Evolutionary conservation across 2,888 invertebrate species (phyloP), one percentile per base, ranked within the genome.

Genomic region (Plagodis dolabraria): DNA sequence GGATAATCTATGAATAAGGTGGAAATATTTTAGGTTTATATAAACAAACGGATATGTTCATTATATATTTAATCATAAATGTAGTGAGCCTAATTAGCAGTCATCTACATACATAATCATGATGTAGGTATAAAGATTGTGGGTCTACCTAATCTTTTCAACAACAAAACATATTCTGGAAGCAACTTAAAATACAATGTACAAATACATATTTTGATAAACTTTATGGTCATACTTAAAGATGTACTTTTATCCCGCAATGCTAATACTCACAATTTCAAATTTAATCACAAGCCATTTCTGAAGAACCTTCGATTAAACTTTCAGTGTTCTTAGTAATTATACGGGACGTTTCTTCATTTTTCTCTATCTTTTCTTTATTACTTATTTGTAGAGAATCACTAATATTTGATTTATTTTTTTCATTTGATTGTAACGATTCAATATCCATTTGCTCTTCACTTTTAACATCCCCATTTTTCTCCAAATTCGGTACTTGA

Each of bases 101-200:
- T 60, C 47, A 56, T 38, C 44, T 55, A 34, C 49, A 52, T 43
- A 55, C 60, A 54, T 59, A 55, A 55, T 40, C 38, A 47, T 47
- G 48, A 56, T 52, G 55, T 60, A 53, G 34, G 49, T 48, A 34
- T 47, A 51, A 53, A 35, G 22, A 22, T 22, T 22, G 22, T 22
- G 22, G 22, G 22, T 22, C 22, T 22, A 22, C 22, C 22, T 22
- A 22, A 22, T 22, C 22, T 11, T n/a, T 53, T 47, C 9, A 54
- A n/a, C 36, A 53, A 57, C 53, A n/a, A 46, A 57, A 61, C 47
- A 53, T 11, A 46, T 49, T 49, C 49, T 50, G 33, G 46, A n/a
- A 47, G 50, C 35, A 61, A 61, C 53, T 50, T 53, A 61, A 61
- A 56, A 47, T 43, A 43, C 45, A 49, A 45, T 53, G 45, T 58